Percentiles rank a stretch among this genome's conserved stretches.
These are phyloP conservation scores for Hylaea fasciaria DNA, from an alignment of 2,888 invertebrate genomes.

Conservation along the genomic window DNA sequence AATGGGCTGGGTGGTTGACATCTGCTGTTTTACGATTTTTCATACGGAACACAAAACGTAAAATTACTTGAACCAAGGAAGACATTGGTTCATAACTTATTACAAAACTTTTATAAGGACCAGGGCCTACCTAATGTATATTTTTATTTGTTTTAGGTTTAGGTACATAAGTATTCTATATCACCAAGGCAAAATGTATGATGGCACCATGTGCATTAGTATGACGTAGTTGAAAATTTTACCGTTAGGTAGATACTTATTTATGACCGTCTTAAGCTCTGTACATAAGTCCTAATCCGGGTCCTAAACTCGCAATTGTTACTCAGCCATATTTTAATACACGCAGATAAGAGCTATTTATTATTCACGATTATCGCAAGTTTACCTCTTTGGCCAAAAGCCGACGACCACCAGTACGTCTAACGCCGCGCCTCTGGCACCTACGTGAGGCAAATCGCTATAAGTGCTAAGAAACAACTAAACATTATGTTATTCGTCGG, in stretches of 20 bases:
- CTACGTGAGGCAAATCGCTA: constrained; percentile 34
- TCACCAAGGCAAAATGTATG: not conserved
- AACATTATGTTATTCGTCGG: constrained; percentile 36
- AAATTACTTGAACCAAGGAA: too few species aligned
- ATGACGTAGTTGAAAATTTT: not conserved
- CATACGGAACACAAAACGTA: too few species aligned
- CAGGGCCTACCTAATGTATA: too few species aligned
- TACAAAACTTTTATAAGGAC: too few species aligned
- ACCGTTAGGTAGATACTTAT: constrained; percentile 41
- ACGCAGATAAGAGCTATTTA: constrained; percentile 52
- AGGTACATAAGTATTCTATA: too few species aligned
- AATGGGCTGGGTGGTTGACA: too few species aligned
- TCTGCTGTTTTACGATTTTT: too few species aligned
- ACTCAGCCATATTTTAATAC: constrained; percentile 47
- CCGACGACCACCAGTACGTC: constrained; percentile 44
- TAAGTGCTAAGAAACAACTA: constrained; percentile 21
- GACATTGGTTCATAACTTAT: too few species aligned
- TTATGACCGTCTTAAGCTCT: constrained; percentile 50
- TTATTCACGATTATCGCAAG: constrained; percentile 49
- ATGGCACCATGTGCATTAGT: not conserved
- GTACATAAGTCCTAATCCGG: constrained; percentile 56
- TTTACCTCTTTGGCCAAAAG: constrained; percentile 47
- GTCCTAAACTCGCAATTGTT: constrained; percentile 55
- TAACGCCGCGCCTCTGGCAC: constrained; percentile 31
- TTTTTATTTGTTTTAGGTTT: too few species aligned